phyloP scores from a whole-genome alignment of 2,113 vertebrate species.

The Trinectes maculatus region DNA sequence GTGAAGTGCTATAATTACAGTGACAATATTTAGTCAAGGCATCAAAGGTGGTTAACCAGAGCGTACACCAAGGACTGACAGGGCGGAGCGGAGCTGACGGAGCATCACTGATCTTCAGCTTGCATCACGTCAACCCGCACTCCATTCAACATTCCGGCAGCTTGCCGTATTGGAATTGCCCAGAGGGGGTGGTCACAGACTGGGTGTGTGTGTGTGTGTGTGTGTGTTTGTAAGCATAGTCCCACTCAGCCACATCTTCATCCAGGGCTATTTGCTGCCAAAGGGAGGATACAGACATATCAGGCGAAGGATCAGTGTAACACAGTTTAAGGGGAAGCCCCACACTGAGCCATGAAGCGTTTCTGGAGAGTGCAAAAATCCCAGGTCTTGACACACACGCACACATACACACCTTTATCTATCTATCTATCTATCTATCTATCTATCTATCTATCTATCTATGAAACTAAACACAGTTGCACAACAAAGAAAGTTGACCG shows the following conservation, averaged over 20 bases:
- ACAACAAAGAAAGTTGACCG: not conserved
- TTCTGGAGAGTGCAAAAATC: conserved; percentile 15
- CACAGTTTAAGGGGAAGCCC: conserved; percentile 12
- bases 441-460: no score
- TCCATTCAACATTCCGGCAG: conserved; percentile 44
- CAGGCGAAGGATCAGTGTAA: conserved; percentile 41
- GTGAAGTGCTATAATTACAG: conserved; percentile 43
- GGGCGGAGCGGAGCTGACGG: conserved; percentile 57
- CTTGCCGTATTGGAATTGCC: conserved; percentile 39
- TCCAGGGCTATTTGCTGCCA: conserved; percentile 26
- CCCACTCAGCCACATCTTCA: conserved; percentile 42
- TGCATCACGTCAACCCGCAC: conserved; percentile 49
- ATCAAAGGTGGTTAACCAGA: conserved; percentile 58
- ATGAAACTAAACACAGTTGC: not conserved
- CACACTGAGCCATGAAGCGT: conserved; percentile 24
- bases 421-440: no score
- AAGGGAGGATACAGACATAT: conserved; percentile 48
- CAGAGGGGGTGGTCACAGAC: conserved; percentile 52
- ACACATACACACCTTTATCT: not conserved
- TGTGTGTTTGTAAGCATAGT: conserved; percentile 36
- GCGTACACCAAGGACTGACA: conserved; percentile 54
- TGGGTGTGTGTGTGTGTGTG: conserved; percentile 47
- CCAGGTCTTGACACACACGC: not conserved
- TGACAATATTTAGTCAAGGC: conserved; percentile 68
- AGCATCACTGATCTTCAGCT: conserved; percentile 63